Evolutionary conservation across 1,140 invertebrate species (phyloP).

Genomic region (Pseudomyrmex dendroicus): DNA sequence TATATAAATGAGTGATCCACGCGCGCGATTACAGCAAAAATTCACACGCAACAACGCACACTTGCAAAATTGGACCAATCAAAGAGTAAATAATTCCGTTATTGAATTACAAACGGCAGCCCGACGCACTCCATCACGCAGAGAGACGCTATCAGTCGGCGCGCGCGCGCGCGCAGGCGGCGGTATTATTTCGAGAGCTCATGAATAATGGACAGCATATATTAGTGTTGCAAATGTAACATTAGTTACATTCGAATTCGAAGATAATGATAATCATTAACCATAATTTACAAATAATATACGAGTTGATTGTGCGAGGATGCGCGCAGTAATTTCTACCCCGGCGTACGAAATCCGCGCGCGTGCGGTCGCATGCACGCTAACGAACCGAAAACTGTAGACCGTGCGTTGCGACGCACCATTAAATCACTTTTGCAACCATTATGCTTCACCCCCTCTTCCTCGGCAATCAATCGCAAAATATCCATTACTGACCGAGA

Average conservation of each 20-base stretch:
- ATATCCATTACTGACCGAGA: background rate
- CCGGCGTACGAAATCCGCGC: conserved; percentile 22
- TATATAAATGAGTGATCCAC: no score
- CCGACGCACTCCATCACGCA: conserved; percentile 20
- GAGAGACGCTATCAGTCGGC: conserved; percentile 2
- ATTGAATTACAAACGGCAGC: conserved; percentile 30
- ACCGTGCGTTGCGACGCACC: conserved; percentile 14
- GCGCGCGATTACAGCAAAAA: background rate
- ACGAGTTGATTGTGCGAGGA: conserved; percentile 53
- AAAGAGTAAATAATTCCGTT: conserved; percentile 50
- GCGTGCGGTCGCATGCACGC: conserved; percentile 13
- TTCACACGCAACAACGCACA: background rate
- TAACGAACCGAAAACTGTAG: conserved; percentile 51
- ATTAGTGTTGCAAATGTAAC: conserved; percentile 62
- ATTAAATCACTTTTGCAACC: conserved; percentile 48
- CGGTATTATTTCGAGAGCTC: conserved; percentile 45
- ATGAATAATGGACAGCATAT: conserved; percentile 50
- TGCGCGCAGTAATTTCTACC: conserved; percentile 47
- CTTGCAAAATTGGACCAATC: background rate
- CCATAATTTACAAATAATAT: conserved; percentile 59
- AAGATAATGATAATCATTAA: conserved; percentile 62
- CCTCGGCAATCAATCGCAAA: background rate
- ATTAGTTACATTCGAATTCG: conserved; percentile 53
- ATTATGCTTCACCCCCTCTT: background rate
- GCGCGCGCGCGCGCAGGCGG: conserved; percentile 7